These are phyloP conservation scores for Dendrolimus punctatus DNA, from an alignment of 1,140 invertebrate genomes.

Conservation along the genomic window DNA sequence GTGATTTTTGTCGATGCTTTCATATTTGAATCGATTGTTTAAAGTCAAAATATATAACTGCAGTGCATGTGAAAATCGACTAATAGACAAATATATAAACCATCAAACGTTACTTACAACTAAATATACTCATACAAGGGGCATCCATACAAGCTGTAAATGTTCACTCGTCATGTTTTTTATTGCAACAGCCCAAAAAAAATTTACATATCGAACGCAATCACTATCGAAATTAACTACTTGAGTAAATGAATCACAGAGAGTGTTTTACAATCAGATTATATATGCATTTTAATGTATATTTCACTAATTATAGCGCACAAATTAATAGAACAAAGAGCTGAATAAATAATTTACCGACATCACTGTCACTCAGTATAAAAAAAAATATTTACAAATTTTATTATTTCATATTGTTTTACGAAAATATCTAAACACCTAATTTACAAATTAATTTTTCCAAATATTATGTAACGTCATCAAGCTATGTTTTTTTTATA, in stretches of 20 bases:
- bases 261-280: background rate
- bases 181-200: conserved; percentile 65
- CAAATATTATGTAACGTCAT: conserved; percentile 1
- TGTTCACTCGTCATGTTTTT: conserved; percentile 33
- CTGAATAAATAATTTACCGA: no score
- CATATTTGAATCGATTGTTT: conserved; percentile 10
- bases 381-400: no score
- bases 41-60: background rate
- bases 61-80: no score
- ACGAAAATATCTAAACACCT: background rate
- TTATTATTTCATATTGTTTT: no score
- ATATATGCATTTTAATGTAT: no score
- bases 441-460: background rate
- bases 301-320: no score
- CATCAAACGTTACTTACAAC: conserved; percentile 16
- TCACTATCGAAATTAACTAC: conserved; percentile 20
- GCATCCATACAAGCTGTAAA: conserved; percentile 31
- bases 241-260: conserved; percentile 20
- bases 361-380: no score
- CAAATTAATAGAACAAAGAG: no score
- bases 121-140: conserved; percentile 36
- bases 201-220: conserved; percentile 22
- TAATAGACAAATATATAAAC: background rate
- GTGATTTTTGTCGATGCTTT: conserved; percentile 13
- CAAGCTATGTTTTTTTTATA: background rate